Evolutionary conservation across 2,113 vertebrate species (phyloP).

Genomic region (Channa argus): DNA sequence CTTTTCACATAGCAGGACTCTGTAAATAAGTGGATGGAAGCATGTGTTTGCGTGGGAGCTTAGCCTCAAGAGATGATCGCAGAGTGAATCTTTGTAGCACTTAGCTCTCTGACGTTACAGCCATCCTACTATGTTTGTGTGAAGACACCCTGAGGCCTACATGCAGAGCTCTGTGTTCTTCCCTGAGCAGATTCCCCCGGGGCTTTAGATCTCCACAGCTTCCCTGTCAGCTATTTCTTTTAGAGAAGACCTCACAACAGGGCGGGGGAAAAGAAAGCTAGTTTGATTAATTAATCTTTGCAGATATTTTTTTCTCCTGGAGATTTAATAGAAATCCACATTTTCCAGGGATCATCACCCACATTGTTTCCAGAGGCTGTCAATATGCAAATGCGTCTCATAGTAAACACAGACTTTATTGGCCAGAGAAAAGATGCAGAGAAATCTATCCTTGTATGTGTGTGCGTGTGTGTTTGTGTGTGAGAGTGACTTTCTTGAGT

Average conservation of each 20-base stretch:
- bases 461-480: constrained; percentile 5
- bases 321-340: constrained; percentile 17
- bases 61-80: constrained; percentile 52
- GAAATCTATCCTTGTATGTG: not conserved
- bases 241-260: constrained; percentile 26
- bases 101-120: constrained; percentile 35
- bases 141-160: constrained; percentile 31
- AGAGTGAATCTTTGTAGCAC: constrained; percentile 41
- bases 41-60: constrained; percentile 56
- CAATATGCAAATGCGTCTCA: constrained; percentile 25
- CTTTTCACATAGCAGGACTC: constrained; percentile 31
- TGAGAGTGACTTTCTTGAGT: constrained; percentile 22
- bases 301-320: constrained; percentile 48
- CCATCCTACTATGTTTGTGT: constrained; percentile 43
- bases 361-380: constrained; percentile 44
- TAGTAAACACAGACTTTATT: constrained; percentile 48
- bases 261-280: constrained; percentile 13
- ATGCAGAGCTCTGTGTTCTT: constrained; percentile 36
- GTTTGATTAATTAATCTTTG: constrained; percentile 53
- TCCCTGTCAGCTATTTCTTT: constrained; percentile 36
- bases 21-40: constrained; percentile 51
- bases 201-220: constrained; percentile 13
- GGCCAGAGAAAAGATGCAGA: constrained; percentile 12
- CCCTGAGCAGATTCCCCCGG: constrained; percentile 33
- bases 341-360: constrained; percentile 42